Conservation (phyloP, 30 jellyfish, hydroid and myxozoan species). For the Euphysa ruthae region DNA sequence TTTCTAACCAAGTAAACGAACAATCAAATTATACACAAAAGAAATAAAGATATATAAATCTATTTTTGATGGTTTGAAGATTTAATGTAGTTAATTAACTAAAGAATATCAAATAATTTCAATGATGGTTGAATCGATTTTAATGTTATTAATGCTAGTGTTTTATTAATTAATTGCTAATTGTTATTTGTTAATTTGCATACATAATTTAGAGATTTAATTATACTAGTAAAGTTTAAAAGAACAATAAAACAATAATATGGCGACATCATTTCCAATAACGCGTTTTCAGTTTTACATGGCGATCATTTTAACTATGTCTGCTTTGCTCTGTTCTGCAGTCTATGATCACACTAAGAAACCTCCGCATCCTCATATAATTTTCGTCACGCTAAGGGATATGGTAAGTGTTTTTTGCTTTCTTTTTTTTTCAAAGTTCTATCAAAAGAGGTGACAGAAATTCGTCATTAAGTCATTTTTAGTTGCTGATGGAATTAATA, state of each 20-base stretch:
- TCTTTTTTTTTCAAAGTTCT: background rate
- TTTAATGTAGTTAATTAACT: no score
- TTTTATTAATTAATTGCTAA: background rate
- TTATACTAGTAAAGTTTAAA: background rate
- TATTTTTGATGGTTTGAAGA: no score
- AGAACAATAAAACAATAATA: background rate
- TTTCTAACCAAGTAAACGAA: slow-evolving; percentile 1
- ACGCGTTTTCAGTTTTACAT: no score
- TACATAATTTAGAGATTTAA: background rate
- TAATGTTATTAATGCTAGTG: background rate
- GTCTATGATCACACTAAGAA: slow-evolving; percentile 11
- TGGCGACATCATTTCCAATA: background rate
- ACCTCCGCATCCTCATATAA: slow-evolving; percentile 81
- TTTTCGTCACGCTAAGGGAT: slow-evolving; percentile 78
- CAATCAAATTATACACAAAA: background rate
- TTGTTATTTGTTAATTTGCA: background rate
- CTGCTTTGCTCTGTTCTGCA: background rate
- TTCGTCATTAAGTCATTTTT: no score
- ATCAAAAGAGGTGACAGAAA: background rate
- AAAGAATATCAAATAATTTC: no score
- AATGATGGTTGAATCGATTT: background rate
- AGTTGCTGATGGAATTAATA: no score
- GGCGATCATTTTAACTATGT: background rate
- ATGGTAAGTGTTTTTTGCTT: slow-evolving; percentile 44
- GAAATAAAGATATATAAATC: background rate